Conservation (phyloP, 2,888 invertebrate species). For the Volucella inflata region DNA sequence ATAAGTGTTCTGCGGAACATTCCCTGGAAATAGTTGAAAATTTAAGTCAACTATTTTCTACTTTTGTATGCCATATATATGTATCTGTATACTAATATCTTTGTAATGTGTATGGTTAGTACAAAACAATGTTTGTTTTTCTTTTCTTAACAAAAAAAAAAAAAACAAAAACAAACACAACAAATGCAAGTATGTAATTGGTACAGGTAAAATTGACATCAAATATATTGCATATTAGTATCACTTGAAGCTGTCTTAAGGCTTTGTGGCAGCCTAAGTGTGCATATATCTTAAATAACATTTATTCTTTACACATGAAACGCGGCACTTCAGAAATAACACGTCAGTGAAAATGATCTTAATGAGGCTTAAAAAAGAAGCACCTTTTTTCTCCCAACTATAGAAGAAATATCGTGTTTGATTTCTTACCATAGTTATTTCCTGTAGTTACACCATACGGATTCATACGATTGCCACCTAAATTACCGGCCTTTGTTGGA, state of each 20-base stretch:
- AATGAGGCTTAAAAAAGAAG: slow-evolving; percentile 48
- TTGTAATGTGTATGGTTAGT: slow-evolving; percentile 50
- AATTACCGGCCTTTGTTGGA: slow-evolving; percentile 89
- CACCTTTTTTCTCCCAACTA: slow-evolving; percentile 59
- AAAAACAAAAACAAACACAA: neutral
- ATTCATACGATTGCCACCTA: slow-evolving; percentile 89
- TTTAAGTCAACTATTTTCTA: slow-evolving; percentile 56
- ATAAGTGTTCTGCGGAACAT: slow-evolving; percentile 64
- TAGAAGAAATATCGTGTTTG: slow-evolving; percentile 67
- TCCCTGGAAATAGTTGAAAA: slow-evolving; percentile 65
- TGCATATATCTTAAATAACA: slow-evolving; percentile 3
- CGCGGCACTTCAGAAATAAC: neutral
- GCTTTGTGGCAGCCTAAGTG: slow-evolving; percentile 14
- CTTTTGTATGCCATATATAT: slow-evolving; percentile 21
- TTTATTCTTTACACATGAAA: slow-evolving; percentile 4
- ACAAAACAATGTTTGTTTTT: slow-evolving; percentile 20
- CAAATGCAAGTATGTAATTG: neutral
- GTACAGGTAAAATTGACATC: neutral
- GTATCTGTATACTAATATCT: slow-evolving; percentile 2
- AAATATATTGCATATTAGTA: slow-evolving; percentile 16
- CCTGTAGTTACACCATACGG: slow-evolving; percentile 83
- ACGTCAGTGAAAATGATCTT: slow-evolving; percentile 8
- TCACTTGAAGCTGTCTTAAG: neutral
- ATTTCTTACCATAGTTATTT: slow-evolving; percentile 80
- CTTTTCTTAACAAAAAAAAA: neutral